phyloP scores from a whole-genome alignment of 2,888 invertebrate species.

The Caenorhabditis japonica region DNA sequence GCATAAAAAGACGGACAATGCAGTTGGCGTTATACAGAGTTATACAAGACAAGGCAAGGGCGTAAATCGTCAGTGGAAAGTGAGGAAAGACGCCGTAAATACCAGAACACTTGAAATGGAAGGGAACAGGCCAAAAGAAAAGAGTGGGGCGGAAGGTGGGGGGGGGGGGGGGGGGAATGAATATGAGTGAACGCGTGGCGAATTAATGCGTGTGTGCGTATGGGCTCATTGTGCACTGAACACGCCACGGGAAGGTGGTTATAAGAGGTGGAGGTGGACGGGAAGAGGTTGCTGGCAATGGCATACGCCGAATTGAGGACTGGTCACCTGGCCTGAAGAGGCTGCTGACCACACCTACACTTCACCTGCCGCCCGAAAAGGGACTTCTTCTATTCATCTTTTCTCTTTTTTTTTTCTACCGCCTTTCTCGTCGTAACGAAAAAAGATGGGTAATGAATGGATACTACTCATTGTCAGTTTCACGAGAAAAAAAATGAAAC shows the following conservation, averaged over 20 bases:
- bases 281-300: constrained; percentile 18
- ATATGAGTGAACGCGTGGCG: constrained; percentile 28
- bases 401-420: constrained; percentile 21
- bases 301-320: constrained; percentile 46
- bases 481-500: too few species aligned
- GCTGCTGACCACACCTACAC: constrained; percentile 42
- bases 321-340: constrained; percentile 42
- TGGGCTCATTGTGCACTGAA: constrained; percentile 50
- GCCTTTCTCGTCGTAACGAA: constrained; percentile 24
- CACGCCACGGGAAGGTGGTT: constrained; percentile 40
- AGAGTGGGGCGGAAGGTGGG: constrained; percentile 10
- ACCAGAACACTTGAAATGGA: constrained; percentile 45
- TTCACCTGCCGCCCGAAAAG: constrained; percentile 22
- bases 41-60: constrained; percentile 8
- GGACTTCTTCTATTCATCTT: constrained; percentile 23
- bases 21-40: constrained; percentile 26
- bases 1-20: constrained; percentile 8
- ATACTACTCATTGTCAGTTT: too few species aligned
- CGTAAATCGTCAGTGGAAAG: constrained; percentile 23
- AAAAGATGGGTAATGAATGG: constrained; percentile 4
- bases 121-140: constrained; percentile 4
- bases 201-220: constrained; percentile 52
- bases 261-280: constrained; percentile 22
- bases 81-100: constrained; percentile 36
- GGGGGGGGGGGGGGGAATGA: constrained; percentile 15